A percentile compares a stretch with the other conserved stretches of the same genome.
These are phyloP conservation scores for Rotaria macrura DNA, from an alignment of 2,888 invertebrate species.

Conservation along the genomic window DNA sequence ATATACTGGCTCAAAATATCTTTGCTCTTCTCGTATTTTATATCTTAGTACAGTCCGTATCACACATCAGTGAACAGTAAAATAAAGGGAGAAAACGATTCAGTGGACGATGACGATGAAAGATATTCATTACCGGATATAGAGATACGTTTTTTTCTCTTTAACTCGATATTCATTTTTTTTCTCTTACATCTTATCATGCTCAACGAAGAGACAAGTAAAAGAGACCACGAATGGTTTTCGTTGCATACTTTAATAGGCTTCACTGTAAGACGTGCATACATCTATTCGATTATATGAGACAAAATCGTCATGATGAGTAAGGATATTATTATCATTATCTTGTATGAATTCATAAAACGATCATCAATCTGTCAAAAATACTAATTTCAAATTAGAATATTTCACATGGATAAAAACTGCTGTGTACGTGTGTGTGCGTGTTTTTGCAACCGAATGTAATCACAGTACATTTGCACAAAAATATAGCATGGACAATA, in stretches of 20 bases:
- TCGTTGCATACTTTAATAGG: neutral
- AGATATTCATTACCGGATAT: neutral
- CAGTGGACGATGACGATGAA: neutral
- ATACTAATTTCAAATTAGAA: neutral
- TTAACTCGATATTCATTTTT: neutral
- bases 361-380: neutral
- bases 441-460: neutral
- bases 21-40: neutral
- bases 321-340: neutral
- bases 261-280: neutral
- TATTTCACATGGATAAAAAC: neutral
- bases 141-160: neutral
- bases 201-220: neutral
- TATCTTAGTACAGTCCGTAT: neutral
- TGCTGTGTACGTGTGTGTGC: too few species aligned
- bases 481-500: neutral
- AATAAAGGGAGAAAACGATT: neutral
- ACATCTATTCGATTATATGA: neutral
- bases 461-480: neutral
- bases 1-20: neutral
- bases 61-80: conserved; percentile 5
- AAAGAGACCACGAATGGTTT: neutral
- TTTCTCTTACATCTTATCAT: neutral
- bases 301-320: neutral
- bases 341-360: neutral